These are phyloP conservation scores for Erebia aethiops DNA, from an alignment of 2,888 invertebrate genomes.

Conservation along the genomic window DNA sequence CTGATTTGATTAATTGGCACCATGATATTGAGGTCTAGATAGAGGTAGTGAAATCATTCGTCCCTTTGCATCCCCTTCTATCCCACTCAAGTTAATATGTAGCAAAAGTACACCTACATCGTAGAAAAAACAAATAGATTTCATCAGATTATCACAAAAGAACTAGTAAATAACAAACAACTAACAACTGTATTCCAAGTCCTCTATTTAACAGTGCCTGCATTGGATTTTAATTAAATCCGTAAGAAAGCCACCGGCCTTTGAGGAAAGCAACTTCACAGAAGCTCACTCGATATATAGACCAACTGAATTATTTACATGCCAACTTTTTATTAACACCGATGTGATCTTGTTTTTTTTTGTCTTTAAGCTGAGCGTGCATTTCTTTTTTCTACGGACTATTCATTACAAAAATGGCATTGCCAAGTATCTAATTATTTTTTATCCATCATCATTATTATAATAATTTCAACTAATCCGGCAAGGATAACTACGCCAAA, in stretches of 20 bases:
- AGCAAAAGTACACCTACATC: no score
- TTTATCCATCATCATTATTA: no score
- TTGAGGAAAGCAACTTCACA: conserved; percentile 25
- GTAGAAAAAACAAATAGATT: no score
- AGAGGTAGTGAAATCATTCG: background rate
- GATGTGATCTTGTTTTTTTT: conserved; percentile 21
- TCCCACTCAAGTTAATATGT: no score
- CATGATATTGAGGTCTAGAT: no score
- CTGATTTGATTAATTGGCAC: no score
- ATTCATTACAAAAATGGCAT: background rate
- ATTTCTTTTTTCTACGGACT: background rate
- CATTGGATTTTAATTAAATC: conserved; percentile 27
- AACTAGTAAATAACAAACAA: background rate
- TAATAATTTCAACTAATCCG: no score
- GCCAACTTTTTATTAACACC: conserved; percentile 24
- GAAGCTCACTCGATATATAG: conserved; percentile 14
- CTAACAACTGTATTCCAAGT: background rate
- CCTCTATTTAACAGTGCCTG: background rate
- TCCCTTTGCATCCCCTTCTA: no score
- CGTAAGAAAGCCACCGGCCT: conserved; percentile 22
- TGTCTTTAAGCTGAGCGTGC: conserved; percentile 6
- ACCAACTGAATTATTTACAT: conserved; percentile 30
- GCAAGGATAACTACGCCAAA: no score
- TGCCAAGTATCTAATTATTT: background rate
- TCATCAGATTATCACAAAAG: no score